Evolutionary conservation across 2,888 invertebrate species (phyloP).

Genomic region (Coecobrya sp.): DNA sequence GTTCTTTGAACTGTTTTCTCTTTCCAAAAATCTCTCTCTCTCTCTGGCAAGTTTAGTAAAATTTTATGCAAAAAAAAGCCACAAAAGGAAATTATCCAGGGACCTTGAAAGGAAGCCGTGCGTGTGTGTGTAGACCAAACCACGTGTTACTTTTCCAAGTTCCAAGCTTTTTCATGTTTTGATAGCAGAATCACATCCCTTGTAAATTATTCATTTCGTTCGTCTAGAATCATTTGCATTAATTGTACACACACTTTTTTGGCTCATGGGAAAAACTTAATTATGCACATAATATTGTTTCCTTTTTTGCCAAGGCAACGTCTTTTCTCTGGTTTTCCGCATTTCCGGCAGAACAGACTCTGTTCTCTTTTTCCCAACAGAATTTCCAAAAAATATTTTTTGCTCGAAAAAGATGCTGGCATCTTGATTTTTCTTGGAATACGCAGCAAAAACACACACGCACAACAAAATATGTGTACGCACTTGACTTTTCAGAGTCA

Average conservation of each 20-base stretch:
- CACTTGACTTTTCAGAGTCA: neutral
- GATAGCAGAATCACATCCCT: neutral
- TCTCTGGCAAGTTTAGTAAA: neutral
- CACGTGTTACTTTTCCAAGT: neutral
- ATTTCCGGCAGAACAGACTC: neutral
- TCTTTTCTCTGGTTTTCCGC: conserved; percentile 13
- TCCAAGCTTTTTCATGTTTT: neutral
- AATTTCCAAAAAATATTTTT: neutral
- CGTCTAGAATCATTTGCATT: neutral
- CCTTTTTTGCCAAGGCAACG: neutral
- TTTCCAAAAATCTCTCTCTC: too few species aligned
- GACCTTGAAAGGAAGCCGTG: too few species aligned
- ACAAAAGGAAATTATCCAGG: conserved; percentile 30
- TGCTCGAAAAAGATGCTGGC: too few species aligned
- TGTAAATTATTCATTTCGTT: conserved; percentile 13
- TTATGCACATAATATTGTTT: neutral
- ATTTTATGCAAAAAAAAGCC: conserved; percentile 22
- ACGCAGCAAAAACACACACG: neutral
- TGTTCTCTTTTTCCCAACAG: neutral
- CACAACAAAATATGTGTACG: neutral
- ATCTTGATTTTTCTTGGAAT: too few species aligned
- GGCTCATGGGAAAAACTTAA: conserved; percentile 22
- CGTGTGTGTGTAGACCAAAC: neutral
- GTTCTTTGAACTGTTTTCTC: too few species aligned
- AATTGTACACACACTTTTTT: neutral